phyloP scores from a whole-genome alignment of 1,140 invertebrate genomes.

The Drosophila triauraria region DNA sequence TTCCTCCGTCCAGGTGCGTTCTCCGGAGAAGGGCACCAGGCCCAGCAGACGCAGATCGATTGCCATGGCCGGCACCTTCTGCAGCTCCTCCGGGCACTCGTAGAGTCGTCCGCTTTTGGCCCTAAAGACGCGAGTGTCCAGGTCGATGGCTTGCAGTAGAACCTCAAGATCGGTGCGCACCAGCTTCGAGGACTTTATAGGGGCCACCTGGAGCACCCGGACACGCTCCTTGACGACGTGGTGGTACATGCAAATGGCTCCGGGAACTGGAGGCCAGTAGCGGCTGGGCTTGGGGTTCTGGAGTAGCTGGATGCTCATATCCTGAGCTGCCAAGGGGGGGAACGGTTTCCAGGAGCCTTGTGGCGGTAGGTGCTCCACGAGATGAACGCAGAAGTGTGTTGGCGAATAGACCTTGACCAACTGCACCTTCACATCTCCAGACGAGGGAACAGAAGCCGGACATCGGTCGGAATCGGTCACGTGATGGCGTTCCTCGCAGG shows the following conservation, averaged over 20 bases:
- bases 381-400: constrained; percentile 46
- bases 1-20: background rate
- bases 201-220: constrained; percentile 43
- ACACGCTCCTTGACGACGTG: constrained; percentile 42
- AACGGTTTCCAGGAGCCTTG: constrained; percentile 29
- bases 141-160: constrained; percentile 55
- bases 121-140: constrained; percentile 46
- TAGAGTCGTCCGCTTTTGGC: constrained; percentile 34
- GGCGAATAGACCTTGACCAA: constrained; percentile 54
- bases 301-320: constrained; percentile 36
- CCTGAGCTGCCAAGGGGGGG: background rate
- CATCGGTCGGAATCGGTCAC: constrained; percentile 11
- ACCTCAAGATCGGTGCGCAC: constrained; percentile 22
- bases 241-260: constrained; percentile 43
- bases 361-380: constrained; percentile 38
- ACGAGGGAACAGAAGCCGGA: constrained; percentile 1
- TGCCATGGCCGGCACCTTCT: constrained; percentile 12
- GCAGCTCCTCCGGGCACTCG: constrained; percentile 19
- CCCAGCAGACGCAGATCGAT: constrained; percentile 49
- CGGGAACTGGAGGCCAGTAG: constrained; percentile 48
- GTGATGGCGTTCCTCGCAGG: constrained; percentile 49
- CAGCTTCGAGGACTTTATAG: constrained; percentile 33
- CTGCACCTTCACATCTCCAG: constrained; percentile 53
- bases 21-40: background rate
- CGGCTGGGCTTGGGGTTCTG: constrained; percentile 2